These are phyloP conservation scores for Fratercula arctica DNA, from an alignment of 2,797 vertebrate species.

Conservation along the genomic window DNA sequence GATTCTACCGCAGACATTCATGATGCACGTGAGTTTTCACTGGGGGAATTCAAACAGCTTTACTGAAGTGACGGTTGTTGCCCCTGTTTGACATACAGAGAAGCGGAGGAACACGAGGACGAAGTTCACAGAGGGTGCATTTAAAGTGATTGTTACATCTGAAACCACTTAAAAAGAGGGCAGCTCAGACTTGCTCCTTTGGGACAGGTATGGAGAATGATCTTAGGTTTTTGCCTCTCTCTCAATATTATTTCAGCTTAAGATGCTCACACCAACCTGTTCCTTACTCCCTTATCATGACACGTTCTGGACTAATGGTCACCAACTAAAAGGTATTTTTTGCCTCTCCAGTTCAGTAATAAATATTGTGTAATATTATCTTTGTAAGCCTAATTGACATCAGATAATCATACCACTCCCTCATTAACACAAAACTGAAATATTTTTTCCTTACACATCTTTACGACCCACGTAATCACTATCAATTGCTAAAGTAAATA, in stretches of 20 bases:
- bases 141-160: not conserved
- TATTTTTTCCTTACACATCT: not conserved
- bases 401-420: not conserved
- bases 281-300: not conserved
- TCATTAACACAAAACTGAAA: not conserved
- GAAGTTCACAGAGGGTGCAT: not conserved
- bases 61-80: not conserved
- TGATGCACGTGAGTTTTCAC: not conserved
- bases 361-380: not conserved
- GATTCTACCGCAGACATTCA: not conserved
- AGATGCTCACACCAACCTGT: not conserved
- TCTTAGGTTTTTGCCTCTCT: not conserved
- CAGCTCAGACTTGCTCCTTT: not conserved
- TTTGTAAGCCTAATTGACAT: not conserved
- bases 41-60: not conserved
- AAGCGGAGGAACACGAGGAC: not conserved
- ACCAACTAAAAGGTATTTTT: not conserved
- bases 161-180: not conserved
- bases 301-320: not conserved
- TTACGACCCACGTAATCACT: not conserved
- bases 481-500: not conserved
- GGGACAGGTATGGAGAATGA: not conserved
- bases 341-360: not conserved
- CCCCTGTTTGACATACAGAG: not conserved
- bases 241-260: not conserved